Conservation (phyloP, 2,797 vertebrate species). For the Oryzias sinensis region DNA sequence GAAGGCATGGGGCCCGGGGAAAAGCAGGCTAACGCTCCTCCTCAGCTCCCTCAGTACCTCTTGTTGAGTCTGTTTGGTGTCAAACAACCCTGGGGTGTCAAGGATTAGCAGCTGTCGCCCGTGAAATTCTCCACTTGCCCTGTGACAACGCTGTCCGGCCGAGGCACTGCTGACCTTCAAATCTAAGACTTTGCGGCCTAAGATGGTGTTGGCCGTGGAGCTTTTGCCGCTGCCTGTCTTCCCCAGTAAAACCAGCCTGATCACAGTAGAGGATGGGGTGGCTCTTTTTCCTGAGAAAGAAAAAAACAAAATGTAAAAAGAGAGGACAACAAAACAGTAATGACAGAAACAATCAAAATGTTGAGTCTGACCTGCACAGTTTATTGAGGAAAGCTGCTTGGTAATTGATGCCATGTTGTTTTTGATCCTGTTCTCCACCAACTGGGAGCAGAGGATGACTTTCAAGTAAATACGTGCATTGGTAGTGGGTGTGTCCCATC, state of each 20-base stretch:
- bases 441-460: conserved; percentile 1
- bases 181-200: conserved; percentile 51
- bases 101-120: conserved; percentile 46
- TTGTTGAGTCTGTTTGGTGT: conserved; percentile 33
- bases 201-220: conserved; percentile 64
- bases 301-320: neutral
- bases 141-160: conserved; percentile 36
- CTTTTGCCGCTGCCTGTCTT: conserved; percentile 74
- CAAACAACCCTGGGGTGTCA: conserved; percentile 71
- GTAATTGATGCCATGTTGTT: conserved; percentile 46
- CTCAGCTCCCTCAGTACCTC: conserved; percentile 60
- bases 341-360: neutral
- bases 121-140: conserved; percentile 21
- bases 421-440: conserved; percentile 8
- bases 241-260: conserved; percentile 69
- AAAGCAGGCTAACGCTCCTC: conserved; percentile 56
- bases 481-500: conserved; percentile 27
- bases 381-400: conserved; percentile 44
- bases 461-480: conserved; percentile 21
- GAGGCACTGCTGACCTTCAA: conserved; percentile 35
- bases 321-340: neutral
- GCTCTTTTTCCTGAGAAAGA: conserved; percentile 34
- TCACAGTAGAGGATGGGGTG: conserved; percentile 17
- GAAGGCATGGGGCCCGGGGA: conserved; percentile 61
- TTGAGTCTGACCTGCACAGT: conserved; percentile 27